A percentile compares a stretch with the other conserved stretches of the same genome.
phyloP scores from a whole-genome alignment of 1,140 invertebrate genomes.

The Chionoecetes opilio region DNA sequence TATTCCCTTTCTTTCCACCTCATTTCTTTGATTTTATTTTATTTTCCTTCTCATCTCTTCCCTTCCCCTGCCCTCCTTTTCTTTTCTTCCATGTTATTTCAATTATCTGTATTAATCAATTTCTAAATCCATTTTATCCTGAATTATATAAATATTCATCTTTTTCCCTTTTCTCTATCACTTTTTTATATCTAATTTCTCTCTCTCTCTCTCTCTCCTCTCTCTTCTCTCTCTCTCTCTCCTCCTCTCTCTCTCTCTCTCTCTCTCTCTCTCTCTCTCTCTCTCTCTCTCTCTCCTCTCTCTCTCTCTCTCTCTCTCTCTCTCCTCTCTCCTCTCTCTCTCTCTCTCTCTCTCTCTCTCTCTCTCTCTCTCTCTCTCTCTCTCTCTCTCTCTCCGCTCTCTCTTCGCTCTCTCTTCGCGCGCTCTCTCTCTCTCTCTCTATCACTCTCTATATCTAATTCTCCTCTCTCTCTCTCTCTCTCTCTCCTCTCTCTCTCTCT shows the following conservation, averaged over 20 bases:
- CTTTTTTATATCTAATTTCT: neutral
- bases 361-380: too few relatives aligned
- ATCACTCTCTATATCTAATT: too few relatives aligned
- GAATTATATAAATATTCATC: neutral
- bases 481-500: neutral
- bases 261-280: neutral
- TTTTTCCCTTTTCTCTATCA: neutral
- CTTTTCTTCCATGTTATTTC: neutral
- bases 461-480: neutral
- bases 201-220: neutral
- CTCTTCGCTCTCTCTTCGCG: neutral
- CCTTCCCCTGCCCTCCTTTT: neutral
- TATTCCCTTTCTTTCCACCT: neutral
- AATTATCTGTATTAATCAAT: neutral
- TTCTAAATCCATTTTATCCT: neutral
- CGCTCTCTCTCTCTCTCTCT: too few relatives aligned
- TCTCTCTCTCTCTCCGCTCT: too few relatives aligned
- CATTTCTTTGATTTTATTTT: neutral
- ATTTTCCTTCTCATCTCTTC: neutral
- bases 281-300: neutral
- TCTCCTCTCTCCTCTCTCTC: neutral
- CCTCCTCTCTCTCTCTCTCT: neutral
- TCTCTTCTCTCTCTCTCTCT: neutral
- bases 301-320: neutral
- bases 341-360: neutral